These are phyloP conservation scores for Lasioglossum villosulum DNA, from an alignment of 2,888 invertebrate species.

Conservation along the genomic window DNA sequence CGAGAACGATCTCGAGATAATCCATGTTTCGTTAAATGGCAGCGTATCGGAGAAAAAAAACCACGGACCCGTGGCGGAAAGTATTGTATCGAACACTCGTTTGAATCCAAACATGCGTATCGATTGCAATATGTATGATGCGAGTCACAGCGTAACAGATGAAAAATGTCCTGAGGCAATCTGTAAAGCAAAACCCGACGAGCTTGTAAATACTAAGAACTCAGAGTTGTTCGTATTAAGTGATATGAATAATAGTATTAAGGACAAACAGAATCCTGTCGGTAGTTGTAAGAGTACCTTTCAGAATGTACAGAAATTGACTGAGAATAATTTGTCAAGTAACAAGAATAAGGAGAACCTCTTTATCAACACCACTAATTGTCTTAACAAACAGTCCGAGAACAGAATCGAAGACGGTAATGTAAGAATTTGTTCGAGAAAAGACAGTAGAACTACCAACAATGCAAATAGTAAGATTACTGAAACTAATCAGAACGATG, in stretches of 20 bases:
- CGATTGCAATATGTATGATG: not conserved
- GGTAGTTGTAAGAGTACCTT: not conserved
- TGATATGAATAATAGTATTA: not conserved
- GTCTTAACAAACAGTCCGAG: not conserved
- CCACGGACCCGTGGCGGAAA: not conserved
- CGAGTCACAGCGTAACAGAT: not conserved
- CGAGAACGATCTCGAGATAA: conserved; percentile 58
- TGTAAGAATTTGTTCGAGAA: not conserved
- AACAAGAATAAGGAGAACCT: not conserved
- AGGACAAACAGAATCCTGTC: not conserved
- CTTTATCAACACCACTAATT: not conserved
- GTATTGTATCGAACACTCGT: not conserved
- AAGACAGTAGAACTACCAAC: not conserved
- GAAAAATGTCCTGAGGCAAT: not conserved
- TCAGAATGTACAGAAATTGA: not conserved
- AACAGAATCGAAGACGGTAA: not conserved
- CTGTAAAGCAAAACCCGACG: not conserved
- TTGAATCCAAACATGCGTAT: not conserved
- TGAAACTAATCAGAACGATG: not conserved
- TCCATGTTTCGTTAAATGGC: conserved; percentile 44
- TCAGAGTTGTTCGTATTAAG: not conserved
- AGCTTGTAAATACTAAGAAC: not conserved
- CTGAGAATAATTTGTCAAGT: not conserved
- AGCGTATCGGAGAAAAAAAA: not conserved
- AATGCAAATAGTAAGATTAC: not conserved